Evolutionary conservation across 2,113 vertebrate genomes (phyloP), one percentile per base, ranked within the genome.

Genomic region (Gavialis gangeticus): DNA sequence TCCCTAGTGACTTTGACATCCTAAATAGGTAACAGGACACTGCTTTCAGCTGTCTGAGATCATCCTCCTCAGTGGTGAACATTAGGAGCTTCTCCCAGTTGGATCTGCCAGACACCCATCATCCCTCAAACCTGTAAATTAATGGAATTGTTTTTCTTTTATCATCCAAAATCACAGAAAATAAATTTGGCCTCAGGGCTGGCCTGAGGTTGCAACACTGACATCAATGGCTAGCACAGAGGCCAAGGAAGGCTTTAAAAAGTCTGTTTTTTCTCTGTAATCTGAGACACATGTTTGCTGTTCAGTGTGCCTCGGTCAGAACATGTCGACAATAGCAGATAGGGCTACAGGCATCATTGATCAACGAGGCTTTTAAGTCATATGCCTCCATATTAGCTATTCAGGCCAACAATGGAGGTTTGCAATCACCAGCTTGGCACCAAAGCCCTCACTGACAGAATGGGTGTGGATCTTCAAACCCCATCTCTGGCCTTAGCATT

Each of bases 381-480:
- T 67, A 84, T 11, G 34, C 18, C 3, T 17, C 2, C 75, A 28
- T 57, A 83, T 82, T 63, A 81, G 63, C 14, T 85, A 19, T 84
- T 93, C 57, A 79, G 71, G 57, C 69, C 90, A 37, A 77, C 30
- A 76, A 57, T 22, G 25, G 84, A 92, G 87, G 10, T 94, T 66
- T 82, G 64, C 57, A 56, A 37, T 28, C 37, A 62, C 64, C 34
- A 75, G 55, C 18, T 95, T 93, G 92, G 56, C 90, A 96, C 69
- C 15, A 69, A 83, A 89, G 19, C 22, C 57, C 90, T 85, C 54
- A 59, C 82, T 77, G 60, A 77, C n/a, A 84, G n/a, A 69, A 90
- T 82, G 27, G 22, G 16, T 58, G 75, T 85, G 77, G 92, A 90
- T 89, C 46, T 46, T 92, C 90, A 92, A 66, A 82, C n/a, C 66